phyloP scores from a whole-genome alignment of 2,797 vertebrate species.

The Zenarchopterus dispar region DNA sequence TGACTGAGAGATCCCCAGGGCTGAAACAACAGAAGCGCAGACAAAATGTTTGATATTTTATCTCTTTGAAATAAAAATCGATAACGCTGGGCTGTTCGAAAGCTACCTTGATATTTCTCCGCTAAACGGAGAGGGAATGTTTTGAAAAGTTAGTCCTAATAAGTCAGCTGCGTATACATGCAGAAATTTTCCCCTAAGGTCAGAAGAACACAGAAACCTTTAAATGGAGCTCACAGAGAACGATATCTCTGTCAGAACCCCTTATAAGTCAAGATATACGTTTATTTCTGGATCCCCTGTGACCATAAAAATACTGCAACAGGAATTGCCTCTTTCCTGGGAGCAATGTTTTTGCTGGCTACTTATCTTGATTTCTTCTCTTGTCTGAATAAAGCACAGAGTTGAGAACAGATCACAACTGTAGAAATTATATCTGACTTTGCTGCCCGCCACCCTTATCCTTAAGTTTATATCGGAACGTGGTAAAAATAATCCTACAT shows the following conservation, averaged over 20 bases:
- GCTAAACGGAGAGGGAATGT: conserved; percentile 12
- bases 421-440: conserved; percentile 60
- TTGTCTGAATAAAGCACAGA: conserved; percentile 53
- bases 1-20: conserved; percentile 9
- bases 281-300: conserved; percentile 44
- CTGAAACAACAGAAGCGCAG: conserved; percentile 1
- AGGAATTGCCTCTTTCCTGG: conserved; percentile 31
- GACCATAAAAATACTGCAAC: conserved; percentile 50
- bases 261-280: conserved; percentile 41
- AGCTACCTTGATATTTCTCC: conserved; percentile 7
- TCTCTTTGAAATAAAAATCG: conserved; percentile 6
- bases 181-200: conserved; percentile 43
- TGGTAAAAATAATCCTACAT: conserved; percentile 31
- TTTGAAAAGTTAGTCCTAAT: conserved; percentile 45
- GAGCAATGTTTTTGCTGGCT: conserved; percentile 59
- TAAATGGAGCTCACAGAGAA: conserved; percentile 58
- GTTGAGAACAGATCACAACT: conserved; percentile 44
- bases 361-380: conserved; percentile 69
- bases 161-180: conserved; percentile 32
- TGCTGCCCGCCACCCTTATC: conserved; percentile 27
- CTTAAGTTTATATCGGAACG: conserved; percentile 49
- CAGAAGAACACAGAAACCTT: conserved; percentile 36
- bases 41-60: conserved; percentile 18
- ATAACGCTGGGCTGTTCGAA: conserved; percentile 4
- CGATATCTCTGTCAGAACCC: conserved; percentile 58